A percentile compares a stretch with the other conserved stretches of the same genome.
phyloP scores from a whole-genome alignment of 2,797 vertebrate species.

The Syngnathus acus region DNA sequence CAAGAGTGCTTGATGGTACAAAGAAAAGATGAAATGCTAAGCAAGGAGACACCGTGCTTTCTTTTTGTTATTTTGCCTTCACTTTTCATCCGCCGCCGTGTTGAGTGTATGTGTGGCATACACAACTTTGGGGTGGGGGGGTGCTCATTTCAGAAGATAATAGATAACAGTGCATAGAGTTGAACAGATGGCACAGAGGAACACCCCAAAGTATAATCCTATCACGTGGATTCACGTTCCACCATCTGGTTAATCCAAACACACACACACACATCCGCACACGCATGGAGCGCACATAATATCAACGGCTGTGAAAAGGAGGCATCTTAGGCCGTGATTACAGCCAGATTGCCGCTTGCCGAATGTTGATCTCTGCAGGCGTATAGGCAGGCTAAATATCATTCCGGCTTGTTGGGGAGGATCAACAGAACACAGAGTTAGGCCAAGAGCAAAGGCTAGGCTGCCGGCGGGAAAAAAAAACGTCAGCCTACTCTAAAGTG shows the following conservation, averaged over 20 bases:
- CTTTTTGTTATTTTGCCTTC: constrained; percentile 5
- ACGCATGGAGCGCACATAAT: constrained; percentile 63
- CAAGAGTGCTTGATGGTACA: constrained; percentile 16
- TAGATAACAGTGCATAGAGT: constrained; percentile 57
- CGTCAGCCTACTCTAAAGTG: constrained; percentile 64
- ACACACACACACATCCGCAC: constrained; percentile 46
- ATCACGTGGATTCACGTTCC: constrained; percentile 91
- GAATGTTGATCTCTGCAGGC: constrained; percentile 77
- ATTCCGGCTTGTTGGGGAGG: constrained; percentile 65
- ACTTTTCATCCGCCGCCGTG: constrained; percentile 3
- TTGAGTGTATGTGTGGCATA: constrained; percentile 35
- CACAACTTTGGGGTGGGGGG: constrained; percentile 49
- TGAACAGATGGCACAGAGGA: constrained; percentile 84
- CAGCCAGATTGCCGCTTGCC: constrained; percentile 81
- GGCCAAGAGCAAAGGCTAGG: constrained; percentile 62
- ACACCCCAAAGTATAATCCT: constrained; percentile 94
- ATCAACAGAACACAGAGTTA: constrained; percentile 58
- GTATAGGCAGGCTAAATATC: constrained; percentile 67
- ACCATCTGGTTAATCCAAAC: constrained; percentile 91
- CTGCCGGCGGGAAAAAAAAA: constrained; percentile 42
- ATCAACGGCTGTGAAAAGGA: constrained; percentile 85
- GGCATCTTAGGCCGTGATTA: constrained; percentile 83
- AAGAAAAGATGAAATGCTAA: constrained; percentile 40
- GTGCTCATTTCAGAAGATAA: constrained; percentile 60
- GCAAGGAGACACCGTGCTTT: constrained; percentile 12